Evolutionary conservation across 2,888 invertebrate species (phyloP).

Genomic region (Mythimna albipuncta): DNA sequence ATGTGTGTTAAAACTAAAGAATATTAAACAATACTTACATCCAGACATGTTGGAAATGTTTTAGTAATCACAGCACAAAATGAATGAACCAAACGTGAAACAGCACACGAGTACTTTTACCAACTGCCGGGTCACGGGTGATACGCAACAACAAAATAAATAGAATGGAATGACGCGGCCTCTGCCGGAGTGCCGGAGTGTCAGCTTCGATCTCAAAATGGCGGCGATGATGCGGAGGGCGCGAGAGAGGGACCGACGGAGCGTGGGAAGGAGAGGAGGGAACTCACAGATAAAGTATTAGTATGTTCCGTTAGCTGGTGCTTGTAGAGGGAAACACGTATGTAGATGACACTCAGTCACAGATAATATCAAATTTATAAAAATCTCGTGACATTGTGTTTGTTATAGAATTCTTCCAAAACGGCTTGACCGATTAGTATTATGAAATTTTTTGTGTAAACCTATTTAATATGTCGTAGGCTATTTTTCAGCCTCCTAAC

Average conservation of each 20-base stretch:
- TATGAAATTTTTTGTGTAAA: too few species aligned
- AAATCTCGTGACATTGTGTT: too few species aligned
- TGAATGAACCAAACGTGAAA: conserved; percentile 26
- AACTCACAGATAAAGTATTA: conserved; percentile 41
- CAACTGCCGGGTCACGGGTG: conserved; percentile 37
- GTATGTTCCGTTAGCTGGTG: conserved; percentile 18
- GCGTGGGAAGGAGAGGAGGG: conserved; percentile 10
- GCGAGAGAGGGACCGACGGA: conserved; percentile 9
- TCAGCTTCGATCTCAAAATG: conserved; percentile 49
- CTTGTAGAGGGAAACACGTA: not conserved
- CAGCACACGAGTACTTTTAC: conserved; percentile 32
- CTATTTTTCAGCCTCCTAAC: too few species aligned
- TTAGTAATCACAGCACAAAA: conserved; percentile 37
- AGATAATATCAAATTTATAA: not conserved
- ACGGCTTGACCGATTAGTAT: too few species aligned
- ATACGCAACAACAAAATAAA: conserved; percentile 55
- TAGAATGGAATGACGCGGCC: conserved; percentile 51
- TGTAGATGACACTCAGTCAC: not conserved
- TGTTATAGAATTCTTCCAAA: too few species aligned
- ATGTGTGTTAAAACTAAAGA: not conserved
- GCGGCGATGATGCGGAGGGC: conserved; percentile 28
- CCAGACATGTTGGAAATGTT: conserved; percentile 74
- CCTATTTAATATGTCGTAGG: too few species aligned
- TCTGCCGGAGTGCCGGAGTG: conserved; percentile 25
- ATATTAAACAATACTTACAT: conserved; percentile 72